phyloP scores from a whole-genome alignment of 2,888 invertebrate species.

The Thysanoteuthis rhombus region DNA sequence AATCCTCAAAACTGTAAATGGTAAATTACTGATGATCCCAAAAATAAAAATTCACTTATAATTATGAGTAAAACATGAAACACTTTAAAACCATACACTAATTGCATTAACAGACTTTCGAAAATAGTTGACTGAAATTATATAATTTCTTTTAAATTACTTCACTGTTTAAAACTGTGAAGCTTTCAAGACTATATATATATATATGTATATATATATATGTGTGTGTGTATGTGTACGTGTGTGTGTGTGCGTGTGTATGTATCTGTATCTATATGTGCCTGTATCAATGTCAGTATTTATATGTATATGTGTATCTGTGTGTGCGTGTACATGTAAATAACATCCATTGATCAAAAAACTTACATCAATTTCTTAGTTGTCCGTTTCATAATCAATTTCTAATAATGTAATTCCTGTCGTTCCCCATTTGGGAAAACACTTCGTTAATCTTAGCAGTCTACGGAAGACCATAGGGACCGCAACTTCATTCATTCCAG shows the following conservation, averaged over 20 bases:
- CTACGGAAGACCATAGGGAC: not conserved
- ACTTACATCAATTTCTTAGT: not conserved
- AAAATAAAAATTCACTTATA: no score
- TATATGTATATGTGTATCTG: not conserved
- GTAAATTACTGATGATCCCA: no score
- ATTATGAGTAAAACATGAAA: no score
- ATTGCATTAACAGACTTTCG: no score
- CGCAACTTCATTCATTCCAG: not conserved
- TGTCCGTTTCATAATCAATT: not conserved
- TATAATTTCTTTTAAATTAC: no score
- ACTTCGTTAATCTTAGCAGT: not conserved
- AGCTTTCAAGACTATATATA: no score
- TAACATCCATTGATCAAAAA: not conserved
- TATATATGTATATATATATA: no score
- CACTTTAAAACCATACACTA: no score
- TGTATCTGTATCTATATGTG: not conserved
- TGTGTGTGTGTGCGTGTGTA: not conserved
- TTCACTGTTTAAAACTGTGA: no score
- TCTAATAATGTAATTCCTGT: not conserved
- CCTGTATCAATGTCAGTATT: no score
- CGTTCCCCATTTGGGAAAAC: not conserved
- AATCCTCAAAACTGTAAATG: no score
- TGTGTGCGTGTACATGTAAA: not conserved
- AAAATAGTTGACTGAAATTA: no score
- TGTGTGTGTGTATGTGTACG: not conserved